phyloP scores from a whole-genome alignment of 2,888 invertebrate species.

The Heterodera filipjevi region DNA sequence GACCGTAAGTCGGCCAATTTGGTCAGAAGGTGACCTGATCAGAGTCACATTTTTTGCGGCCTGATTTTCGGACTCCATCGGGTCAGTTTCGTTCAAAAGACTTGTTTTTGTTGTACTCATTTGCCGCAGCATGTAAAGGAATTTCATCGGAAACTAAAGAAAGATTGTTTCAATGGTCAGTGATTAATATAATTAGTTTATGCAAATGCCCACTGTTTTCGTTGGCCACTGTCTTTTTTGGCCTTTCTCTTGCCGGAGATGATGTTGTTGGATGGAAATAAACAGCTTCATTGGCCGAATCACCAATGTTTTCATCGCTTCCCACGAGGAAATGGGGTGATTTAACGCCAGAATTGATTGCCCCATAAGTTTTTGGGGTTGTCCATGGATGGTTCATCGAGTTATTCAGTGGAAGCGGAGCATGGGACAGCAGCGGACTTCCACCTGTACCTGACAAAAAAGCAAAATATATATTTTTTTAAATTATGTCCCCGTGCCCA shows the following conservation, averaged over 20 bases:
- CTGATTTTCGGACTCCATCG: not conserved
- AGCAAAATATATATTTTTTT: not conserved
- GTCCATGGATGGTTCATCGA: not conserved
- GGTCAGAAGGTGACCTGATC: not conserved
- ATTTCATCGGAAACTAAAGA: not conserved
- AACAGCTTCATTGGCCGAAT: not conserved
- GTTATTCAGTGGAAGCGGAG: not conserved
- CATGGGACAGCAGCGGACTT: slow-evolving; percentile 9
- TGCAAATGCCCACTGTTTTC: not conserved
- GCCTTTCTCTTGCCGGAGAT: not conserved
- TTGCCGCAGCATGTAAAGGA: not conserved
- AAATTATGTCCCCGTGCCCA: not conserved
- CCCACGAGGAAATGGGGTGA: slow-evolving; percentile 2
- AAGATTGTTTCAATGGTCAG: not conserved
- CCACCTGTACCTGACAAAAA: not conserved
- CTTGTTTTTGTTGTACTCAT: too few relatives aligned
- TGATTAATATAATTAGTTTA: not conserved
- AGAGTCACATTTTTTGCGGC: not conserved
- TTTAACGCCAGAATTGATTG: not conserved
- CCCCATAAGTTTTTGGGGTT: not conserved
- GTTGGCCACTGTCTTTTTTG: not conserved
- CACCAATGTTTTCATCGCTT: not conserved
- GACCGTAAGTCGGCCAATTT: slow-evolving; percentile 13
- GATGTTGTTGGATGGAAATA: not conserved
- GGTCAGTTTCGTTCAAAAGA: not conserved